These are phyloP conservation scores for Ammospiza nelsoni DNA, from an alignment of 2,113 vertebrate species.

Conservation along the genomic window DNA sequence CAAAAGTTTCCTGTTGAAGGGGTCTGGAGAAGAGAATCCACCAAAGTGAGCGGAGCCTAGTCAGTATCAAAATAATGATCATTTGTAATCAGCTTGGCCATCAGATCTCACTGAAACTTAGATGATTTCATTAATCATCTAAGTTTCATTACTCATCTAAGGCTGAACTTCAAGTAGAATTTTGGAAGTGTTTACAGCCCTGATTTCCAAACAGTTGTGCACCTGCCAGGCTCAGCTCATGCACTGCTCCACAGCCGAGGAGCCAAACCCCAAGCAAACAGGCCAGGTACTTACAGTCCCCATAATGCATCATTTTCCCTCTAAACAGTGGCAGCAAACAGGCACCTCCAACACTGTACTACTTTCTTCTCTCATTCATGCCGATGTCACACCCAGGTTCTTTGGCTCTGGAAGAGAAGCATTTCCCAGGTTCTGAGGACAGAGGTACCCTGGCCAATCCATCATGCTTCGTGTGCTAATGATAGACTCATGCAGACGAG, in stretches of 20 bases:
- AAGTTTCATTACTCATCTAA: too few species aligned
- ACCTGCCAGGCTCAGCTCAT: not conserved
- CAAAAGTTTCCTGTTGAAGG: not conserved
- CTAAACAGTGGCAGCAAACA: conserved; percentile 63
- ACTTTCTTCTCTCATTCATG: conserved; percentile 73
- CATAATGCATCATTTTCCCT: conserved; percentile 61
- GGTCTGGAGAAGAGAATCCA: not conserved
- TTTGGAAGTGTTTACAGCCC: not conserved
- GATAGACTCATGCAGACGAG: conserved; percentile 76
- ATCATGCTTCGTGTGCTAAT: conserved; percentile 83
- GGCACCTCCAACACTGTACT: conserved; percentile 51
- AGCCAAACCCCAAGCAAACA: not conserved
- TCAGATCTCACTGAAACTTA: not conserved
- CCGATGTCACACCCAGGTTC: conserved; percentile 59
- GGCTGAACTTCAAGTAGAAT: not conserved
- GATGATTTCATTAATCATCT: not conserved
- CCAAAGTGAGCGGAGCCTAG: not conserved
- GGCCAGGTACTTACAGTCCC: conserved; percentile 47
- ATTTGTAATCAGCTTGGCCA: not conserved
- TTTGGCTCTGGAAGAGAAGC: conserved; percentile 64
- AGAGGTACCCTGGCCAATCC: conserved; percentile 71
- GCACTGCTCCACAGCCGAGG: not conserved
- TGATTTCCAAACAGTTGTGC: not conserved
- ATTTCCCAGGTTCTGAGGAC: conserved; percentile 70
- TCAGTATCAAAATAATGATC: not conserved